These are phyloP conservation scores for Drosophila sproati DNA, from an alignment of 1,140 invertebrate species.

Conservation along the genomic window DNA sequence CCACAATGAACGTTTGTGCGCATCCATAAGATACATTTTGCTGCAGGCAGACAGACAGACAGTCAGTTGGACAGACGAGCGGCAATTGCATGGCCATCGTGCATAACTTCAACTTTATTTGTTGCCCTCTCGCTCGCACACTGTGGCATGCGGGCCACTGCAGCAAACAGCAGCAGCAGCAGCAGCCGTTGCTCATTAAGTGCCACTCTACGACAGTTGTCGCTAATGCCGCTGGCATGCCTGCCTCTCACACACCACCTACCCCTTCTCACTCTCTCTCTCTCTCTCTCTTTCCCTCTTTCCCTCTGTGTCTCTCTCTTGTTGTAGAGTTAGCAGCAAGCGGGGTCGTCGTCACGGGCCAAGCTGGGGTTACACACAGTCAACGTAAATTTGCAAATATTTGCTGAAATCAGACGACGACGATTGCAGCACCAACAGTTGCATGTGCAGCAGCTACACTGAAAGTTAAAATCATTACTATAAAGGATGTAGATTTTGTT, in stretches of 20 bases:
- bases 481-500: too few relatives aligned
- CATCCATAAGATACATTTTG: slow-evolving; percentile 78
- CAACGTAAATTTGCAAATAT: slow-evolving; percentile 82
- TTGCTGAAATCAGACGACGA: slow-evolving; percentile 74
- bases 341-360: slow-evolving; percentile 63
- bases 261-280: background rate
- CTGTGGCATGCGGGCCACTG: slow-evolving; percentile 75
- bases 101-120: slow-evolving; percentile 76
- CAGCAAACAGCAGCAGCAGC: slow-evolving; percentile 45
- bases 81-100: slow-evolving; percentile 78
- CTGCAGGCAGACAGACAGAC: slow-evolving; percentile 39
- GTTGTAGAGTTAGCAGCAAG: background rate
- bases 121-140: slow-evolving; percentile 47
- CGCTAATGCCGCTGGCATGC: slow-evolving; percentile 71
- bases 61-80: background rate
- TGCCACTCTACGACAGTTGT: slow-evolving; percentile 81
- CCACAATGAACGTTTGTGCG: slow-evolving; percentile 60
- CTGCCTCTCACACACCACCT: background rate
- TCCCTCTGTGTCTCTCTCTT: background rate
- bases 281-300: background rate
- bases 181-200: slow-evolving; percentile 79
- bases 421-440: slow-evolving; percentile 56
- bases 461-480: background rate
- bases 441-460: slow-evolving; percentile 24
- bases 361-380: slow-evolving; percentile 62